These are phyloP conservation scores for Hepsetus odoe DNA, from an alignment of 2,113 vertebrate species.

Conservation along the genomic window DNA sequence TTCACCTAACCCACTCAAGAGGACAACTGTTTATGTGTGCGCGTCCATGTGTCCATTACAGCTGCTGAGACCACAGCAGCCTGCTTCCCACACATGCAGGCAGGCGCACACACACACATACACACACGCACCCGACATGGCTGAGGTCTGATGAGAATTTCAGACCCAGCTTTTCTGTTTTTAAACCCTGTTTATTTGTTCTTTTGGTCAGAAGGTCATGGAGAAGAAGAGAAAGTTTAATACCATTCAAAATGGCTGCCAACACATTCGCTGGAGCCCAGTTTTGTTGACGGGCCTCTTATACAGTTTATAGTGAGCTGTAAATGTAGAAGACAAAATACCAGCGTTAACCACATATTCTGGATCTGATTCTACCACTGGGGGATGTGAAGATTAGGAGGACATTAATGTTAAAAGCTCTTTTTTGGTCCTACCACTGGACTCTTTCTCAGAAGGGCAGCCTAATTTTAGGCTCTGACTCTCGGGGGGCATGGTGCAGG, in stretches of 20 bases:
- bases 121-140: background rate
- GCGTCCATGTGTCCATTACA: background rate
- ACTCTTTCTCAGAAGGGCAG: conserved; percentile 42
- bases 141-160: conserved; percentile 39
- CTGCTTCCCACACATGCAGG: conserved; percentile 34
- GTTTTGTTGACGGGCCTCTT: background rate
- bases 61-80: conserved; percentile 27
- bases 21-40: background rate
- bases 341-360: background rate
- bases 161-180: conserved; percentile 1
- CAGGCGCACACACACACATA: background rate
- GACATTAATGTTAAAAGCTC: conserved; percentile 1
- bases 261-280: background rate
- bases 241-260: background rate
- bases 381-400: background rate
- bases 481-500: conserved; percentile 17
- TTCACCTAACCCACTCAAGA: too few relatives aligned
- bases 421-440: conserved; percentile 11
- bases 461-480: conserved; percentile 46
- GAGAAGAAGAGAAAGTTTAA: background rate
- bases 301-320: background rate
- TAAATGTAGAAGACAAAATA: conserved; percentile 13
- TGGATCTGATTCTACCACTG: background rate
- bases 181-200: conserved; percentile 25
- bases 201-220: conserved; percentile 8